Percentiles rank a stretch among this genome's conserved stretches.
Conservation (phyloP, 2,113 vertebrate genomes). For the Pogonocichla stellata region DNA sequence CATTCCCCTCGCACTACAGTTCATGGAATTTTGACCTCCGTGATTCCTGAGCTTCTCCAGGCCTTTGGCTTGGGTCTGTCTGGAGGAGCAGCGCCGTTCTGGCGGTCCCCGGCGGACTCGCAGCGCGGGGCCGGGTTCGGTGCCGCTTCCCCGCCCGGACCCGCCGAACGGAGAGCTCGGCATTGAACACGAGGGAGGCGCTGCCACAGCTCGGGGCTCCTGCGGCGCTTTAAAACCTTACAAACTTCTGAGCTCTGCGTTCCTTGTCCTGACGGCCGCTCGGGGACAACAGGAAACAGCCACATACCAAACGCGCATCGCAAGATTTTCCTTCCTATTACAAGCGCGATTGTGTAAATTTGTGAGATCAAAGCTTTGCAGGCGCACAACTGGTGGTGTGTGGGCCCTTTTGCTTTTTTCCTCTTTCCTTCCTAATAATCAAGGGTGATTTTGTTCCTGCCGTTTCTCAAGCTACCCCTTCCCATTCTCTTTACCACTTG, state of each 20-base stretch:
- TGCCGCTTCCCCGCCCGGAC: too few species aligned
- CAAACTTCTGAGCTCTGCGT: accelerated
- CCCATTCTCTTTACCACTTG: not conserved
- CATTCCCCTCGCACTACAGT: accelerated
- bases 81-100: accelerated
- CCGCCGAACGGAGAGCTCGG: accelerated
- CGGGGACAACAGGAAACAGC: not conserved
- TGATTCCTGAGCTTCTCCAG: accelerated
- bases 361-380: not conserved
- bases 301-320: accelerated
- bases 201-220: accelerated
- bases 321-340: not conserved
- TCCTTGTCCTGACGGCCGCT: not conserved
- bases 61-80: accelerated
- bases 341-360: not conserved
- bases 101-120: accelerated
- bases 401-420: not conserved
- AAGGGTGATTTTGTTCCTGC: not conserved
- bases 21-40: accelerated
- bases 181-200: accelerated
- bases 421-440: not conserved
- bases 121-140: accelerated
- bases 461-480: not conserved
- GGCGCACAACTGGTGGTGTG: not conserved
- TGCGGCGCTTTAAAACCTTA: accelerated